phyloP scores from a whole-genome alignment of 2,797 vertebrate genomes.

The Silurus aristotelis region DNA sequence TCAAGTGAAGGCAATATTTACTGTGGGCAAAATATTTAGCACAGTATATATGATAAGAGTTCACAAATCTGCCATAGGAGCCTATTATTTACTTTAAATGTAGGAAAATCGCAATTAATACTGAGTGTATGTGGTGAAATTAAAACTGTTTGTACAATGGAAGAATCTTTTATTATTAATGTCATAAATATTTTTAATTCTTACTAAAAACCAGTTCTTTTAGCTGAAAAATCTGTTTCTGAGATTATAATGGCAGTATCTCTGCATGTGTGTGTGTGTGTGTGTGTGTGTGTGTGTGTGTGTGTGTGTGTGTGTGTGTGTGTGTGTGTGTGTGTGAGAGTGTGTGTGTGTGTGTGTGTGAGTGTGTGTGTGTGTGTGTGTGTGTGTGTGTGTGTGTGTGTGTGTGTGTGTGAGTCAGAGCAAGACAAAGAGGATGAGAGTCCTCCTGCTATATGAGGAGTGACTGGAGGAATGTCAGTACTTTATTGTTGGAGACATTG shows the following conservation, averaged over 20 bases:
- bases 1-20: too few relatives aligned
- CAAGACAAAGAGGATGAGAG: background rate
- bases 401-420: background rate
- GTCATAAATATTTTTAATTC: background rate
- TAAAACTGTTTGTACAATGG: background rate
- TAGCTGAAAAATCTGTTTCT: conserved; percentile 4
- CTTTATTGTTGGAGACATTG: conserved; percentile 58
- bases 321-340: conserved; percentile 36
- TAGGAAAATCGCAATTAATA: background rate
- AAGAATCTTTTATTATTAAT: background rate
- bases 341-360: conserved; percentile 14
- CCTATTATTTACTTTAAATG: background rate
- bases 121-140: background rate
- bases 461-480: conserved; percentile 63
- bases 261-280: conserved; percentile 8
- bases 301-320: conserved; percentile 14
- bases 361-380: conserved; percentile 20
- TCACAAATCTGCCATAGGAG: background rate
- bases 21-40: background rate
- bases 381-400: conserved; percentile 32
- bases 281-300: conserved; percentile 36
- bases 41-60: background rate
- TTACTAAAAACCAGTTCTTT: background rate
- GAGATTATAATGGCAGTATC: conserved; percentile 26
- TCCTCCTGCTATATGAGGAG: conserved; percentile 60